Base-by-base conservation (phyloP, 2,888 invertebrate species). In the Platypus cylindrus region DNA sequence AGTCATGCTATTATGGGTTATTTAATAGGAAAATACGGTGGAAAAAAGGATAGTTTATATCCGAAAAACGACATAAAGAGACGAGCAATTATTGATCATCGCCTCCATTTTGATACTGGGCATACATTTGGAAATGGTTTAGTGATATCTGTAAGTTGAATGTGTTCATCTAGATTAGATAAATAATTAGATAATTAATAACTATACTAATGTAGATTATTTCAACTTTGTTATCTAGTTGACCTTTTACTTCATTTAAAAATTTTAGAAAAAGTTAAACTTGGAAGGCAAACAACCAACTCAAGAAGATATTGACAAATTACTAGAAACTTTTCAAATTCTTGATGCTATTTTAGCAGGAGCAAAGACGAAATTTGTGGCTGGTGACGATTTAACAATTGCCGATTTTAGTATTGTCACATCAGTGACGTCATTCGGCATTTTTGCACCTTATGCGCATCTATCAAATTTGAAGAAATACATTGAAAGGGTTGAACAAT, bases 11-110 rank as follows among this genome's bases (percentile, higher is more conserved):
- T 68, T 23, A 53, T 56, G 11, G 54, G 44, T 8, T 68, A 65
- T 43, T 52, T 72, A 43, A 63, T 63, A 3, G 57, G 60, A 3
- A 68, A 70, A 48, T 72, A 70, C 47, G 67, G 60, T 1, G 58
- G 62, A 30, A 9, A 18, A 18, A 54, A 59, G 40, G 66, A 68
- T 46, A 44, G 52, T 9, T 52, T 72, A 2, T 73, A 71, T 48
- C 65, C 71, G 0, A 64, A 61, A 43, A 67, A 72, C 43, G 32
- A 30, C 13, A 46, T 65, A 2, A 50, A 59, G 25, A 53, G 49
- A 26, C 54, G 71, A 14, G 68, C 69, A 0, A 46, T 56, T 9
- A 53, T 73, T 17, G 64, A 71, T 47, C 66, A 67, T 39, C 55
- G 61, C 14, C 46, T 70, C 18, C 60, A 67, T 50, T 69, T 64